Conservation (phyloP, 2,888 invertebrate genomes). For the Phyllotreta cruciferae region DNA sequence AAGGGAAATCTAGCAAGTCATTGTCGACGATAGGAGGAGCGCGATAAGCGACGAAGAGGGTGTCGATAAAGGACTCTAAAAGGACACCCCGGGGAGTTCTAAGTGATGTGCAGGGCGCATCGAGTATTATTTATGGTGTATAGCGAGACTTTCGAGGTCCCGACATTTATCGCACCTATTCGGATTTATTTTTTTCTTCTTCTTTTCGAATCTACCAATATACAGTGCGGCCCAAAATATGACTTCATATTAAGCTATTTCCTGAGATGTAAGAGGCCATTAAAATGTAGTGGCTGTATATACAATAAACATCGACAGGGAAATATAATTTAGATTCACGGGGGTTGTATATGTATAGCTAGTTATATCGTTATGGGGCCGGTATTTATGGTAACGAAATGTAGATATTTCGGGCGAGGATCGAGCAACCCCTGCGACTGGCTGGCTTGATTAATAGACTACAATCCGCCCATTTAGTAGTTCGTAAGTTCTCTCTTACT, state of each 20-base stretch:
- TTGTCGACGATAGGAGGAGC: slow-evolving; percentile 50
- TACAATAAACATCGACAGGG: too few relatives aligned
- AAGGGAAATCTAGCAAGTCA: slow-evolving; percentile 43
- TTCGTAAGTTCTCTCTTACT: slow-evolving; percentile 52
- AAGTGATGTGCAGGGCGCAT: slow-evolving; percentile 47
- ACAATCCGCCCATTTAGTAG: slow-evolving; percentile 56
- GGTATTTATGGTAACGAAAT: slow-evolving; percentile 52
- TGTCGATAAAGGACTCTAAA: slow-evolving; percentile 54
- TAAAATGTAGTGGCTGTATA: too few relatives aligned
- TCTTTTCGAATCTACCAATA: not conserved
- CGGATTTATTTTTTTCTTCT: not conserved
- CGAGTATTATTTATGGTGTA: slow-evolving; percentile 42
- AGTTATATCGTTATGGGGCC: too few relatives aligned
- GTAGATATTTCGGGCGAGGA: slow-evolving; percentile 44
- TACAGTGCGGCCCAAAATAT: too few relatives aligned
- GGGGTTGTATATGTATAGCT: slow-evolving; percentile 23
- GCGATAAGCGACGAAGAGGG: slow-evolving; percentile 52
- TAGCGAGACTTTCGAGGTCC: slow-evolving; percentile 24
- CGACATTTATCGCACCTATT: slow-evolving; percentile 16
- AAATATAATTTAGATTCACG: slow-evolving; percentile 50
- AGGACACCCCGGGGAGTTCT: slow-evolving; percentile 50
- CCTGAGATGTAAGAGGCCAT: too few relatives aligned
- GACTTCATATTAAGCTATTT: too few relatives aligned
- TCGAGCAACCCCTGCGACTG: slow-evolving; percentile 43
- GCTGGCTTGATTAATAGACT: slow-evolving; percentile 56